phyloP scores from a whole-genome alignment of 1,140 invertebrate genomes.

The Teleopsis dalmanni region DNA sequence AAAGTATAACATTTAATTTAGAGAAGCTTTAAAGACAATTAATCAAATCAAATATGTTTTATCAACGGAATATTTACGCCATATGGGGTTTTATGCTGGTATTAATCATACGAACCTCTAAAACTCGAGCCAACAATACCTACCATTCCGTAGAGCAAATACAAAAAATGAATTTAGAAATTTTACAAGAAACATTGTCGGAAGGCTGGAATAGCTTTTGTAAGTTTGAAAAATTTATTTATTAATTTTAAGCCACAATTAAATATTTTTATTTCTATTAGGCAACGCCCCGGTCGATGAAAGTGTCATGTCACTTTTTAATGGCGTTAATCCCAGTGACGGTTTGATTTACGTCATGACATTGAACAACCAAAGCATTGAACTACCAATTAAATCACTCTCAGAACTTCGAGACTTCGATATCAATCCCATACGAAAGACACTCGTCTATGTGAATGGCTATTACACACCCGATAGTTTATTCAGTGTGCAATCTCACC shows the following conservation, averaged over 20 bases:
- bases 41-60: too few relatives aligned
- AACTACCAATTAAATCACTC: conserved; percentile 30
- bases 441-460: conserved; percentile 34
- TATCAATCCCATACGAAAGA: conserved; percentile 28
- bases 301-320: conserved; percentile 33
- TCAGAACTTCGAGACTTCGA: conserved; percentile 31
- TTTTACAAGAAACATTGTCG: conserved; percentile 26
- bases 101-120: too few relatives aligned
- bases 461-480: conserved; percentile 32
- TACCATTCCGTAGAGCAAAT: conserved; percentile 11
- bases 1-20: too few relatives aligned
- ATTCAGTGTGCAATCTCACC: conserved; percentile 35
- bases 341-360: conserved; percentile 32
- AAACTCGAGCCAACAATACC: too few relatives aligned
- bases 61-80: too few relatives aligned
- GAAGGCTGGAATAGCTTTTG: conserved; percentile 34
- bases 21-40: too few relatives aligned
- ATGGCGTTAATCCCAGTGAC: conserved; percentile 38
- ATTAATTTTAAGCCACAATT: not conserved
- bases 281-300: conserved; percentile 37
- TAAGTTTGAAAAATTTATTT: conserved; percentile 18
- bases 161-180: conserved; percentile 26
- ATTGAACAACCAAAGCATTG: conserved; percentile 30
- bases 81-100: too few relatives aligned
- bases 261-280: conserved; percentile 3